These are phyloP conservation scores for Elachura formosa DNA, from an alignment of 2,113 vertebrate species.

Conservation along the genomic window DNA sequence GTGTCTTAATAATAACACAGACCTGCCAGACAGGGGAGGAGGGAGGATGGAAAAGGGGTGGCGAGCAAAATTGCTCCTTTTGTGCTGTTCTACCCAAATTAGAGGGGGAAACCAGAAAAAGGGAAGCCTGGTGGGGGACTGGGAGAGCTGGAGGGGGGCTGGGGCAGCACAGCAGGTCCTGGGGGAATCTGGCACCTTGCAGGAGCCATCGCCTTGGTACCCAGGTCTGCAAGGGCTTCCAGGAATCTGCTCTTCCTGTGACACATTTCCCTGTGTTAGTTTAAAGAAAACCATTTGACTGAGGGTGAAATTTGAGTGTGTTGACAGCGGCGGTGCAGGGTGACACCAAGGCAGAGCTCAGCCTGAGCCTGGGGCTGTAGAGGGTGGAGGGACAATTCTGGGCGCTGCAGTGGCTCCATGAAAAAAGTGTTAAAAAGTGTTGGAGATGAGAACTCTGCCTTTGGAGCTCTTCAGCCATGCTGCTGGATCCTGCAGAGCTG, in stretches of 20 bases:
- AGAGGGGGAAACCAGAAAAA: neutral
- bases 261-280: neutral
- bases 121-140: neutral
- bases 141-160: neutral
- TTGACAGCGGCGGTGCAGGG: accelerated
- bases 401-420: accelerated
- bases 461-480: neutral
- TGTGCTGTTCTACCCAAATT: neutral
- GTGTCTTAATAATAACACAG: constrained; percentile 67
- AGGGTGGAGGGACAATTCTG: neutral
- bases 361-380: neutral
- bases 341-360: neutral
- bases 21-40: constrained; percentile 55
- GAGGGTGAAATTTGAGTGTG: neutral
- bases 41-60: neutral
- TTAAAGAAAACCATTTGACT: neutral
- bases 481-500: neutral
- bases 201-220: neutral
- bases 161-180: neutral
- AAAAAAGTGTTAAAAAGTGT: neutral
- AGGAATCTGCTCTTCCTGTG: neutral
- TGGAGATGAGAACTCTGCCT: neutral
- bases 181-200: neutral
- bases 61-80: constrained; percentile 8
- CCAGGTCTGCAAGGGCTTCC: neutral